Conservation (phyloP, 2,113 vertebrate genomes). For the Beaufortia kweichowensis region DNA sequence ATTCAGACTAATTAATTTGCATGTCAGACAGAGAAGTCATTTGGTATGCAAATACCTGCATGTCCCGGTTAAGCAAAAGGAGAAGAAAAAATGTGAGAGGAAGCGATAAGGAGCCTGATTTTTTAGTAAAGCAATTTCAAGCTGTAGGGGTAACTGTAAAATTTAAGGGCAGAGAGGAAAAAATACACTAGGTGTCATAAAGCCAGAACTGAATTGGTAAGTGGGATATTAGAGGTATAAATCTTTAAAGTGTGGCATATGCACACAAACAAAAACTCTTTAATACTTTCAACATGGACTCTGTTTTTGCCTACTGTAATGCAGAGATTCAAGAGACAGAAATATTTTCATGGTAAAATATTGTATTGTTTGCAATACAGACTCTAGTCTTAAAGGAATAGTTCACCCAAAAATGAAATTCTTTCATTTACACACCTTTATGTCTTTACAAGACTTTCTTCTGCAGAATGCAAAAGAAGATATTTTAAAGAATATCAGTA, state of each 20-base stretch:
- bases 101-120: constrained; percentile 61
- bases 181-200: constrained; percentile 13
- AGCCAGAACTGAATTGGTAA: constrained; percentile 49
- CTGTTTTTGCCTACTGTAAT: background rate
- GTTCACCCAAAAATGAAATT: too few relatives aligned
- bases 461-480: too few relatives aligned
- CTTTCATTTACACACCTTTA: too few relatives aligned
- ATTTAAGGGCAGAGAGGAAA: constrained; percentile 44
- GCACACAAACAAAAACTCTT: constrained; percentile 47
- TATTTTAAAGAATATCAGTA: too few relatives aligned
- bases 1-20: constrained; percentile 73
- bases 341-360: too few relatives aligned
- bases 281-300: constrained; percentile 49
- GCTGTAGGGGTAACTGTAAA: constrained; percentile 16
- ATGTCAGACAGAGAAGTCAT: constrained; percentile 71
- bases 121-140: constrained; percentile 37
- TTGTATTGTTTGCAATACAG: too few relatives aligned
- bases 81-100: constrained; percentile 56
- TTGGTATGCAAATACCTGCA: constrained; percentile 75
- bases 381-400: too few relatives aligned
- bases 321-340: background rate
- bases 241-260: background rate
- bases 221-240: constrained; percentile 60
- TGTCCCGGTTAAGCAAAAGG: constrained; percentile 57
- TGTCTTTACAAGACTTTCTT: too few relatives aligned